Percentiles rank a stretch among this genome's conserved stretches.
These are phyloP conservation scores for Drepanosiphum platanoidis DNA, from an alignment of 2,888 invertebrate species.

Conservation along the genomic window DNA sequence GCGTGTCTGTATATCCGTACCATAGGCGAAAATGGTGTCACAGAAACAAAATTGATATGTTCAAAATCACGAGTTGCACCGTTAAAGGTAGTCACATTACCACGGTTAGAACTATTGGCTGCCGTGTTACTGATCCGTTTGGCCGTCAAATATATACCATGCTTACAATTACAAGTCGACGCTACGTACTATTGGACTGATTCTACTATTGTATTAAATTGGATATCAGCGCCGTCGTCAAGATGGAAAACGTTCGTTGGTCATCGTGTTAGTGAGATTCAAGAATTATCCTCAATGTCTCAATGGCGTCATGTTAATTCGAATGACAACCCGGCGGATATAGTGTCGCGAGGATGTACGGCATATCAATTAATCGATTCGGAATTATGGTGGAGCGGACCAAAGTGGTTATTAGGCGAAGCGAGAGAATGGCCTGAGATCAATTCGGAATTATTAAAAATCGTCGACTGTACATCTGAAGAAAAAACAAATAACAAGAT, in stretches of 20 bases:
- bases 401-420: background rate
- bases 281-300: background rate
- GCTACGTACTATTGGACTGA: background rate
- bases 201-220: background rate
- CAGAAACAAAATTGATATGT: background rate
- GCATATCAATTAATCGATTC: background rate
- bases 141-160: background rate
- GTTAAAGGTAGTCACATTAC: slow-evolving; percentile 64
- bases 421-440: background rate
- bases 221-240: no score
- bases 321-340: slow-evolving; percentile 32
- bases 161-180: slow-evolving; percentile 36
- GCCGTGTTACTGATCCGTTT: slow-evolving; percentile 64
- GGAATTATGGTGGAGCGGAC: background rate
- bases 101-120: slow-evolving; percentile 65
- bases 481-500: background rate
- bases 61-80: slow-evolving; percentile 64
- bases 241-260: no score
- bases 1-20: slow-evolving; percentile 45
- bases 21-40: background rate
- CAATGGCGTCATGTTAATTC: slow-evolving; percentile 36
- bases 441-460: background rate
- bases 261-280: no score
- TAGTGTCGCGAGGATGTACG: slow-evolving; percentile 9
- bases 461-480: background rate